Conservation (phyloP, 2,888 invertebrate genomes). For the Amitus sp. region DNA sequence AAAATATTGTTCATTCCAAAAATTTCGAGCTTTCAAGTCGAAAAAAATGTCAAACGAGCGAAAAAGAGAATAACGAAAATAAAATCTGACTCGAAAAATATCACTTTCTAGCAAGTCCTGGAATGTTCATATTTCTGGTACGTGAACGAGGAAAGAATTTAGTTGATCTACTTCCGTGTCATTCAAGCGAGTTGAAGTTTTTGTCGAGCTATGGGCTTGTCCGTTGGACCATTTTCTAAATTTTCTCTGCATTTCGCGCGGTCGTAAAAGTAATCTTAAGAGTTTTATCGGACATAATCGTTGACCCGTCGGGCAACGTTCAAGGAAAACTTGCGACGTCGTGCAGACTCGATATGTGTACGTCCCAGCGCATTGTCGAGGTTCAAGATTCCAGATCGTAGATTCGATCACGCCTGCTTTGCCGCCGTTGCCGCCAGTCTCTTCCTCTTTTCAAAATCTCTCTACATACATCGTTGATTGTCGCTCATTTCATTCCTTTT, state of each 20-base stretch:
- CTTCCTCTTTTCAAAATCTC: slow-evolving; percentile 27
- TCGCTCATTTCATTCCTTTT: background rate
- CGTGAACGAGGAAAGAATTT: too few relatives aligned
- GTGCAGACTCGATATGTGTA: slow-evolving; percentile 22
- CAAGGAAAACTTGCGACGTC: slow-evolving; percentile 34
- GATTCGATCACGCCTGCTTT: slow-evolving; percentile 52
- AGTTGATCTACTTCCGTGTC: too few relatives aligned
- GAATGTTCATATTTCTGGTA: too few relatives aligned
- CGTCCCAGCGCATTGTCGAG: slow-evolving; percentile 22
- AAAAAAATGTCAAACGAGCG: too few relatives aligned
- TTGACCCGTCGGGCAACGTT: slow-evolving; percentile 34
- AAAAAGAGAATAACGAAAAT: too few relatives aligned
- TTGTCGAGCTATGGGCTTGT: too few relatives aligned
- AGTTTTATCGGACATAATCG: slow-evolving; percentile 35
- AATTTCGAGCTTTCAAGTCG: too few relatives aligned
- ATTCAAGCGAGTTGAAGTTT: background rate
- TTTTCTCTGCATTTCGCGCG: background rate
- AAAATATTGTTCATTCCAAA: too few relatives aligned
- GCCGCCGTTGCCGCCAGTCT: slow-evolving; percentile 44
- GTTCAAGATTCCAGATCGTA: slow-evolving; percentile 40
- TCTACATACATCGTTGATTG: slow-evolving; percentile 17
- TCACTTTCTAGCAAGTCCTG: too few relatives aligned
- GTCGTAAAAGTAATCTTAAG: slow-evolving; percentile 37
- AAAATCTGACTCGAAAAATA: too few relatives aligned
- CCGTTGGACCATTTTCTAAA: background rate